These are phyloP conservation scores for Phacellophora camtschatica DNA, from an alignment of 30 jellyfish, hydroid and myxozoan genomes.

Conservation along the genomic window DNA sequence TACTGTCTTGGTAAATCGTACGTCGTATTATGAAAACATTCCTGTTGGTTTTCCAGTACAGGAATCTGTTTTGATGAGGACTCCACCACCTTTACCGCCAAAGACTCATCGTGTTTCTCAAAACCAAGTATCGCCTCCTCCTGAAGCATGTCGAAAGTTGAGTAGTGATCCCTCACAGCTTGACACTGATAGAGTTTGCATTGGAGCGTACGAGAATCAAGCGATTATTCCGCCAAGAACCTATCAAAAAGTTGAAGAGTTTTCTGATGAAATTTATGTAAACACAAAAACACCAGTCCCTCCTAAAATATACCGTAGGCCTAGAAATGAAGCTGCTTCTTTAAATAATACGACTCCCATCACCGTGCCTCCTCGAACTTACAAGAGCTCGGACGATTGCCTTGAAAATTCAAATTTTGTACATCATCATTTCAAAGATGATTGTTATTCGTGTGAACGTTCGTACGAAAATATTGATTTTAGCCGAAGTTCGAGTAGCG, in stretches of 20 bases:
- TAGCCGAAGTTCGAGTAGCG: neutral
- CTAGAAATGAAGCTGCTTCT: no score
- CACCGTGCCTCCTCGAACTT: slow-evolving; percentile 48
- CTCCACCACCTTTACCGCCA: slow-evolving; percentile 6
- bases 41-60: neutral
- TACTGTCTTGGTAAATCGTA: neutral
- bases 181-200: neutral
- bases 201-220: neutral
- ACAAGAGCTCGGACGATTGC: neutral
- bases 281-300: neutral
- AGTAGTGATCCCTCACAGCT: neutral
- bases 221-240: slow-evolving; percentile 9
- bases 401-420: slow-evolving; percentile 45
- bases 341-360: no score
- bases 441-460: neutral
- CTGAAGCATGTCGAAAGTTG: slow-evolving; percentile 1
- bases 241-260: slow-evolving; percentile 1
- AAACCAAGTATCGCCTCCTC: slow-evolving; percentile 16
- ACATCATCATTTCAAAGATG: neutral
- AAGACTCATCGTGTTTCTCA: neutral
- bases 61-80: neutral
- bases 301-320: neutral
- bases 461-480: slow-evolving; percentile 12
- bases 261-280: neutral
- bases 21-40: slow-evolving; percentile 25